Evolutionary conservation across 2,888 invertebrate species (phyloP).

Genomic region (Pterostichus madidus): DNA sequence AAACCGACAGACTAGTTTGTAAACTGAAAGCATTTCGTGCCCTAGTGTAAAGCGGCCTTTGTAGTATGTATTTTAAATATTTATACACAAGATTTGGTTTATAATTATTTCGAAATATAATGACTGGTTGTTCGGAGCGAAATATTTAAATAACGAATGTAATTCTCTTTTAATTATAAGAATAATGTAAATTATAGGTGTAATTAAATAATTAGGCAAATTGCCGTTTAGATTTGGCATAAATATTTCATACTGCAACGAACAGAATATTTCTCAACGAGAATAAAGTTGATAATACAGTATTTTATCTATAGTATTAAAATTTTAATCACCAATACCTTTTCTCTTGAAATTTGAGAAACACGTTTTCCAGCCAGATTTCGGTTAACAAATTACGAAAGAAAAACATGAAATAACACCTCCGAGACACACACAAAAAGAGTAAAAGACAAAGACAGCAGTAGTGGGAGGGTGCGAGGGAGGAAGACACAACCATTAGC

Average conservation of each 20-base stretch:
- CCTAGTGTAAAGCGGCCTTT: conserved; percentile 14
- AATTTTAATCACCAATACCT: too few species aligned
- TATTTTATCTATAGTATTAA: too few species aligned
- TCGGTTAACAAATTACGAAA: too few species aligned
- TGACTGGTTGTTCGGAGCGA: conserved; percentile 5
- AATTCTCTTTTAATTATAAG: conserved; percentile 4
- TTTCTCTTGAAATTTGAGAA: too few species aligned
- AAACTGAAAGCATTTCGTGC: conserved; percentile 15
- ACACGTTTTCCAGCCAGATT: too few species aligned
- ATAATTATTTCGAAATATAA: conserved; percentile 33
- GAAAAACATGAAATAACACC: background rate
- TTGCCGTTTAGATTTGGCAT: conserved; percentile 23
- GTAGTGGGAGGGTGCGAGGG: background rate
- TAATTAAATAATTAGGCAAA: conserved; percentile 35
- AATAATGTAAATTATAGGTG: conserved; percentile 19
- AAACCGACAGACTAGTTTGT: conserved; percentile 21
- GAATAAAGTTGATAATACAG: background rate
- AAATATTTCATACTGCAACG: conserved; percentile 20
- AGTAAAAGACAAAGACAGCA: too few species aligned
- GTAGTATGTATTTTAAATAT: conserved; percentile 12
- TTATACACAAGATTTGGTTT: conserved; percentile 25
- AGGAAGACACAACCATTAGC: background rate
- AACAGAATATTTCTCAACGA: too few species aligned
- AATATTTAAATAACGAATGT: conserved; percentile 2
- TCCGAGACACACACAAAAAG: background rate